Conservation (phyloP, 2,888 invertebrate genomes). For the Blera fallax region DNA sequence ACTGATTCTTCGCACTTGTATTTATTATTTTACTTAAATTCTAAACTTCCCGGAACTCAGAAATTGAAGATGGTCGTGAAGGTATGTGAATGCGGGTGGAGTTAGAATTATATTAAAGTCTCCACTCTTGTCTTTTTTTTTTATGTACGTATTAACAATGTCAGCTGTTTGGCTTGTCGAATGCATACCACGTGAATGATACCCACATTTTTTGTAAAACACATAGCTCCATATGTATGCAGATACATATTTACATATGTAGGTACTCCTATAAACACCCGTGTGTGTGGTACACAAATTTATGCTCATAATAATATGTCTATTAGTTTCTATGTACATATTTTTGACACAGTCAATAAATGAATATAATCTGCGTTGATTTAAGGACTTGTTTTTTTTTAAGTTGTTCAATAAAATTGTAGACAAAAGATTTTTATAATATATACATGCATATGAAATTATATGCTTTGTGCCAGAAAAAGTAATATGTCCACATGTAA, state of each 20-base stretch:
- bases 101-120: neutral
- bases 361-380: no score
- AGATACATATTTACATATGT: no score
- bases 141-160: neutral
- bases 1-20: neutral
- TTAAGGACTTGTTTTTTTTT: no score
- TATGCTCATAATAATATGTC: no score
- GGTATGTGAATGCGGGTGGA: neutral
- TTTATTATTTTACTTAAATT: neutral
- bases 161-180: conserved; percentile 54
- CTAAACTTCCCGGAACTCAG: neutral
- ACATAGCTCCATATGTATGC: neutral
- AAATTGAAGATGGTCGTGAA: neutral
- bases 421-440: no score
- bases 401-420: no score
- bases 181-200: conserved; percentile 40
- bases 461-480: no score
- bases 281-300: neutral
- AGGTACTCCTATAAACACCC: no score
- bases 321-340: no score
- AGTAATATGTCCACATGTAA: no score
- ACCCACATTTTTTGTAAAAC: conserved; percentile 16
- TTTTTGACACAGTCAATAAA: no score
- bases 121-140: neutral
- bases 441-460: no score